Evolutionary conservation across 2,797 vertebrate species (phyloP).

Genomic region (Clarias laeviceps): DNA sequence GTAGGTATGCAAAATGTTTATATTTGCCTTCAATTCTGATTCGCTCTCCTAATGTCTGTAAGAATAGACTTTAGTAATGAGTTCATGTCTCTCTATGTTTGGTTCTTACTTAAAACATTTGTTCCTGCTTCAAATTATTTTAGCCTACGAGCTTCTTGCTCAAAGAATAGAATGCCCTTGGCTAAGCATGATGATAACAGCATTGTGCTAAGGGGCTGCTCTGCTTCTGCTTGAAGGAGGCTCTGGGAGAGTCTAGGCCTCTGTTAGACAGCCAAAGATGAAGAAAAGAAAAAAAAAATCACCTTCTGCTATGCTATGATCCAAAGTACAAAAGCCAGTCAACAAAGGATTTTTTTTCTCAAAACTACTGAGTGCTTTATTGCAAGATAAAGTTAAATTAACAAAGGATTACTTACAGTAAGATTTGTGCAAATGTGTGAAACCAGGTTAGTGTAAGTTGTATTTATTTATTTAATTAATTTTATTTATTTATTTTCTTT

Average conservation of each 20-base stretch:
- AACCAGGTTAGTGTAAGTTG: neutral
- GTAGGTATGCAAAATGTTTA: neutral
- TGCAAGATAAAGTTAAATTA: neutral
- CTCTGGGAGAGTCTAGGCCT: neutral
- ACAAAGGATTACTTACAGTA: neutral
- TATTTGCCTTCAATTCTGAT: neutral
- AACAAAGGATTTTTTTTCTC: neutral
- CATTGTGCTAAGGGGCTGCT: neutral
- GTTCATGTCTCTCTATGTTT: neutral
- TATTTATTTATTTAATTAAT: too few species aligned
- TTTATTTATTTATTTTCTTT: neutral
- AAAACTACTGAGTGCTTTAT: neutral
- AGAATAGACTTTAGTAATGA: neutral
- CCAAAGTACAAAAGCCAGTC: neutral
- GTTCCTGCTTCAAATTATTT: neutral
- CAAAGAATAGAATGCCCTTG: neutral
- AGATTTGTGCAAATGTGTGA: neutral
- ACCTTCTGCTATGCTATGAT: neutral
- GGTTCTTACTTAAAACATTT: neutral
- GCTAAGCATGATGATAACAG: neutral
- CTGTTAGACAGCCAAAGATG: neutral
- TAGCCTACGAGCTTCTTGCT: neutral
- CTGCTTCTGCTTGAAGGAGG: neutral
- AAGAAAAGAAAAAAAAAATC: neutral
- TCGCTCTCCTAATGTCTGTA: neutral